Conservation (phyloP, 2,113 vertebrate genomes). For the Pygoscelis adeliae region DNA sequence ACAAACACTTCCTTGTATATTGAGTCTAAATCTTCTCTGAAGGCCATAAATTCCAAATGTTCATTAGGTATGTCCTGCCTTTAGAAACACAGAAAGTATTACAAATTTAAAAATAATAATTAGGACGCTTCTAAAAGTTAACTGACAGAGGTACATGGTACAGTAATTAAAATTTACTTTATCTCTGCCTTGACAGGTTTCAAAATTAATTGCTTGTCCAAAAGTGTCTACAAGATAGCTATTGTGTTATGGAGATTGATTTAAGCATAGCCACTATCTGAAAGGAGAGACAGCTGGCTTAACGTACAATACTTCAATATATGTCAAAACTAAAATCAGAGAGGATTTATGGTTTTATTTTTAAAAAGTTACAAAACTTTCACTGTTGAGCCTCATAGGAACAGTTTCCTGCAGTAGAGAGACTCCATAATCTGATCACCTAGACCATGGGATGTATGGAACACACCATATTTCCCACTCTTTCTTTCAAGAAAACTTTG, state of each 20-base stretch:
- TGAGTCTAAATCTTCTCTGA: neutral
- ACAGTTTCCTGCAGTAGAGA: neutral
- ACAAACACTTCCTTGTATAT: neutral
- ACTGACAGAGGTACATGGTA: neutral
- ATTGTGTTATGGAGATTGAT: neutral
- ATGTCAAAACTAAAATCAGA: neutral
- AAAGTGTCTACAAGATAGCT: neutral
- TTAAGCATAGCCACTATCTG: neutral
- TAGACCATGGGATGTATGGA: neutral
- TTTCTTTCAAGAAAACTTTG: neutral
- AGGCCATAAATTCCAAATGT: neutral
- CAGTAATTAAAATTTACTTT: neutral
- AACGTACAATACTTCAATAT: neutral
- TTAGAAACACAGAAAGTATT: neutral
- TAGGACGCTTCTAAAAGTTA: neutral
- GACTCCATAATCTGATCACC: neutral
- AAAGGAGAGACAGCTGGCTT: neutral
- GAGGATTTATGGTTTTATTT: neutral
- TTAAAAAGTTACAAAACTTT: neutral
- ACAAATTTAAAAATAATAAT: neutral
- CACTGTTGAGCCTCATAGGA: neutral
- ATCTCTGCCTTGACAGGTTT: neutral
- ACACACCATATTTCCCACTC: accelerated
- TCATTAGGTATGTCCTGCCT: neutral
- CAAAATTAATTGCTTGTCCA: neutral